phyloP scores from a whole-genome alignment of 2,888 invertebrate genomes.

The Stenurella melanura region DNA sequence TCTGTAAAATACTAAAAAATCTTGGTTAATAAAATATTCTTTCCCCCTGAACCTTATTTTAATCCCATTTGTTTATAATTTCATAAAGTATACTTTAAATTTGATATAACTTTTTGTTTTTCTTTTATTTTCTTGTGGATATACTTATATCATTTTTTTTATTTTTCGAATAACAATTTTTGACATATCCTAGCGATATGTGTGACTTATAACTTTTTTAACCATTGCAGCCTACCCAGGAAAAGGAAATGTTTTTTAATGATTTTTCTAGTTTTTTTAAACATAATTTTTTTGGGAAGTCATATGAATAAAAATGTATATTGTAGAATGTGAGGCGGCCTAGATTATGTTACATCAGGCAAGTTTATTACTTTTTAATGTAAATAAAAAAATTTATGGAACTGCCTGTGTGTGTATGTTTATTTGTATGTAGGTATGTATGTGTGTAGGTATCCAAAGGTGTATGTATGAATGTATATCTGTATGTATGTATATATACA shows the following conservation, averaged over 20 bases:
- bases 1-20: neutral
- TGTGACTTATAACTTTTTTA: slow-evolving; percentile 71
- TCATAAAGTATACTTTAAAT: neutral
- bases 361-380: neutral
- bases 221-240: slow-evolving; percentile 73
- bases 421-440: neutral
- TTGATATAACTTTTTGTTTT: slow-evolving; percentile 30
- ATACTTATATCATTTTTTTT: slow-evolving; percentile 28
- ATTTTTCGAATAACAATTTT: slow-evolving; percentile 58
- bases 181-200: slow-evolving; percentile 73
- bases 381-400: neutral
- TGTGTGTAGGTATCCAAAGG: no score
- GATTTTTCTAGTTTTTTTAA: slow-evolving; percentile 68
- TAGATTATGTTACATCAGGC: slow-evolving; percentile 27
- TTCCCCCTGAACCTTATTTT: slow-evolving; percentile 22
- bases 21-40: slow-evolving; percentile 20
- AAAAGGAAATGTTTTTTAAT: slow-evolving; percentile 67
- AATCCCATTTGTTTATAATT: slow-evolving; percentile 25
- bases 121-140: slow-evolving; percentile 42
- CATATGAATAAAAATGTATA: slow-evolving; percentile 46
- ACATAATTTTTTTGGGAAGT: slow-evolving; percentile 57
- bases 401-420: neutral
- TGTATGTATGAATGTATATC: neutral
- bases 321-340: slow-evolving; percentile 44
- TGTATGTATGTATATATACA: neutral